phyloP scores from a whole-genome alignment of 2,113 vertebrate species.

The Melanerpes aurifrons region DNA sequence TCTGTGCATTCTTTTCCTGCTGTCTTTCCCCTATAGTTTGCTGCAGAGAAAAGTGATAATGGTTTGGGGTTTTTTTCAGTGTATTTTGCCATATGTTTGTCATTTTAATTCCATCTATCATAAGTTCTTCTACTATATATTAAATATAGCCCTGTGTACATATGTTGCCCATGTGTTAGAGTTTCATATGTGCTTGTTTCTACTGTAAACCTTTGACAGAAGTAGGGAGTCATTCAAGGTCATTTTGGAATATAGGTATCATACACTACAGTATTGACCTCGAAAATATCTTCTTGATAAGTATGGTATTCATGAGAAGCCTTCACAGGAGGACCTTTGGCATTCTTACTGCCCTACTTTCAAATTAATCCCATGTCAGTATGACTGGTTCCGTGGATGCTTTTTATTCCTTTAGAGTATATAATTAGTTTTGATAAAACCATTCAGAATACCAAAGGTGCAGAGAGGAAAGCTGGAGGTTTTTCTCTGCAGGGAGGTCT shows the following conservation, averaged over 20 bases:
- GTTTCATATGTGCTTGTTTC: slow-evolving; percentile 23
- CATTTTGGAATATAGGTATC: slow-evolving; percentile 64
- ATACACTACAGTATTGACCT: slow-evolving; percentile 30
- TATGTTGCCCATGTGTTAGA: slow-evolving; percentile 63
- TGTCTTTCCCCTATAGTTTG: slow-evolving; percentile 1
- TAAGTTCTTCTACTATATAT: slow-evolving; percentile 42
- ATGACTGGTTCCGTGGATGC: slow-evolving; percentile 61
- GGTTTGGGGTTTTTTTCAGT: not conserved
- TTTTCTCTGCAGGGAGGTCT: slow-evolving; percentile 21
- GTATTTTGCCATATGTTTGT: slow-evolving; percentile 66
- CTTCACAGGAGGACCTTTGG: slow-evolving; percentile 62
- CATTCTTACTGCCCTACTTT: slow-evolving; percentile 63
- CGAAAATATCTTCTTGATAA: slow-evolving; percentile 66
- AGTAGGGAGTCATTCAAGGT: slow-evolving; percentile 55
- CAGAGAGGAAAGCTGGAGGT: slow-evolving; percentile 23
- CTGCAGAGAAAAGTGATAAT: slow-evolving; percentile 18
- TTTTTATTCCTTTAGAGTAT: slow-evolving; percentile 68
- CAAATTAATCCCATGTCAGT: slow-evolving; percentile 66
- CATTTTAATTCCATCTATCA: slow-evolving; percentile 61
- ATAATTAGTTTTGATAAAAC: slow-evolving; percentile 72
- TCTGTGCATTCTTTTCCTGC: slow-evolving; percentile 40
- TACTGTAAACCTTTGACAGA: slow-evolving; percentile 52
- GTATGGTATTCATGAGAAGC: slow-evolving; percentile 60
- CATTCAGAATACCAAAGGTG: slow-evolving; percentile 60
- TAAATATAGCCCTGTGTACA: slow-evolving; percentile 54